These are phyloP conservation scores for Drosophila kokeensis DNA, from an alignment of 2,888 invertebrate species.

Conservation along the genomic window DNA sequence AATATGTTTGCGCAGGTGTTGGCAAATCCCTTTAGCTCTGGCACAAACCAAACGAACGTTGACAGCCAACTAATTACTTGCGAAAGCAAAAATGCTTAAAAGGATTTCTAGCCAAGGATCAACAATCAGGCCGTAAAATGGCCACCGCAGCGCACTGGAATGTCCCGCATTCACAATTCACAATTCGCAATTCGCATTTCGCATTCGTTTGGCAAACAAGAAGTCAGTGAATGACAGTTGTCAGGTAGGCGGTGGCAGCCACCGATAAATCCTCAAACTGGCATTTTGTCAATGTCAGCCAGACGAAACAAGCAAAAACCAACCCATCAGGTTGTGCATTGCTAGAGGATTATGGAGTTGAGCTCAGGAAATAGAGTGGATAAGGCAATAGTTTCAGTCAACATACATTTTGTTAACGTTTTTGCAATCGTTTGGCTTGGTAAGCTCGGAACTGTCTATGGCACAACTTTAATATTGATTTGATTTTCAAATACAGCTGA, in stretches of 20 bases:
- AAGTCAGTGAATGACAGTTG: conserved; percentile 71
- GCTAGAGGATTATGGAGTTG: conserved; percentile 18
- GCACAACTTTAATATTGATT: not conserved
- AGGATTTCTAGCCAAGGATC: conserved; percentile 58
- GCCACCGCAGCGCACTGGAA: conserved; percentile 33
- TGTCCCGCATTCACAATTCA: conserved; percentile 38
- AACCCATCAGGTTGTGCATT: conserved; percentile 31
- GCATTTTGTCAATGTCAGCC: conserved; percentile 72
- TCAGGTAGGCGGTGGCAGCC: conserved; percentile 46
- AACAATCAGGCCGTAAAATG: conserved; percentile 52
- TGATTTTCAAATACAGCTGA: not conserved
- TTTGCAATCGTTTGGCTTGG: not conserved
- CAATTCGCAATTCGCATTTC: conserved; percentile 3
- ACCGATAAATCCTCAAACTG: conserved; percentile 64
- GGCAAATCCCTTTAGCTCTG: conserved; percentile 59
- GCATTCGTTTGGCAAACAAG: conserved; percentile 15
- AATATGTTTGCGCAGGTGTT: conserved; percentile 58
- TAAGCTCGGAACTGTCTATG: not conserved
- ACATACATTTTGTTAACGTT: not conserved
- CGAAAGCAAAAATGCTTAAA: conserved; percentile 54
- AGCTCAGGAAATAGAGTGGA: not conserved
- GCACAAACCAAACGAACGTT: conserved; percentile 60
- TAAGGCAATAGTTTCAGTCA: not conserved
- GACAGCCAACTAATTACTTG: conserved; percentile 78
- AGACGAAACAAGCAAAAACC: conserved; percentile 23